These are phyloP conservation scores for Puntigrus tetrazona DNA, from an alignment of 2,113 vertebrate species.

Conservation along the genomic window DNA sequence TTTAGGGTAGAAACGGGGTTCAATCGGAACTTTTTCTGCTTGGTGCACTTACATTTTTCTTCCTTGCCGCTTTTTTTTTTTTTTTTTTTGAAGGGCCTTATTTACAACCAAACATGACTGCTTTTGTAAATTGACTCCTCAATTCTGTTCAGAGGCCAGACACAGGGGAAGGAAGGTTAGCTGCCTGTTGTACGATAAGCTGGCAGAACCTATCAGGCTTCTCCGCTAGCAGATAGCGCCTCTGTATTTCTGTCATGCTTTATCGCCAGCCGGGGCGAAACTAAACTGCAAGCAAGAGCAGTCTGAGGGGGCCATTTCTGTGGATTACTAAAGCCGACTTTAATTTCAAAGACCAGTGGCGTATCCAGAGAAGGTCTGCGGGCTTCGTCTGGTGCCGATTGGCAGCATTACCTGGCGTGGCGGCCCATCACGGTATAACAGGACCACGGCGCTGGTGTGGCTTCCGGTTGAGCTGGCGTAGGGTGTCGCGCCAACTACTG, in stretches of 20 bases:
- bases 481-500: slow-evolving; percentile 58
- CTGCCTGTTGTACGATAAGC: slow-evolving; percentile 79
- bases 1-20: slow-evolving; percentile 49
- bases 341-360: slow-evolving; percentile 85
- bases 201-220: slow-evolving; percentile 77
- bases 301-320: slow-evolving; percentile 77
- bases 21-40: slow-evolving; percentile 63
- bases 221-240: slow-evolving; percentile 73
- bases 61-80: slow-evolving; percentile 44
- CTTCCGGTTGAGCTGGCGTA: slow-evolving; percentile 61
- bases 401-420: slow-evolving; percentile 69
- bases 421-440: slow-evolving; percentile 58
- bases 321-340: slow-evolving; percentile 80
- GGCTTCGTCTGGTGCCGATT: slow-evolving; percentile 74
- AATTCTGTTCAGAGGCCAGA: slow-evolving; percentile 71
- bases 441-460: slow-evolving; percentile 54
- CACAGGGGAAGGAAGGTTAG: slow-evolving; percentile 74
- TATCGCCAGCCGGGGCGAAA: slow-evolving; percentile 80
- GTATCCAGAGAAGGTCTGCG: slow-evolving; percentile 76
- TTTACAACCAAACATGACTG: slow-evolving; percentile 68
- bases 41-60: slow-evolving; percentile 47
- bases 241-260: slow-evolving; percentile 81
- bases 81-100: slow-evolving; percentile 60
- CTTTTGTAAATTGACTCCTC: slow-evolving; percentile 79
- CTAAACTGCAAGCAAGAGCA: slow-evolving; percentile 79